phyloP scores from a whole-genome alignment of 2,888 invertebrate species.

The Agrilus cyanescens region DNA sequence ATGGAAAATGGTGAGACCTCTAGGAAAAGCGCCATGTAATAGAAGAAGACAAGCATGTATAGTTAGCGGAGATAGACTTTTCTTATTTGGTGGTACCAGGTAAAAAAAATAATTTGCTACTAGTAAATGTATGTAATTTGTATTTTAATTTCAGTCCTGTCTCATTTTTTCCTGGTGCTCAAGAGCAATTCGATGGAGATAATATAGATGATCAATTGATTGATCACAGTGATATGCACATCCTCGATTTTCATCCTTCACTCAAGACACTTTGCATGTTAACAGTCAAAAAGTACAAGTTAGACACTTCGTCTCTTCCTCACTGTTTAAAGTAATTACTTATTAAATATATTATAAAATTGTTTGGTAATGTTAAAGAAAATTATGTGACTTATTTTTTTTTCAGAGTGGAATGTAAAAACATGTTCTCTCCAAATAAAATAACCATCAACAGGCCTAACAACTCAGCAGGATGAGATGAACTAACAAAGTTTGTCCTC shows the following conservation, averaged over 20 bases:
- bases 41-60: constrained; percentile 72
- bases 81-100: constrained; percentile 87
- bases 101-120: constrained; percentile 26
- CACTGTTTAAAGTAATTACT: constrained; percentile 47
- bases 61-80: constrained; percentile 58
- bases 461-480: constrained; percentile 30
- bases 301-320: constrained; percentile 54
- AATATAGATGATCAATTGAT: constrained; percentile 43
- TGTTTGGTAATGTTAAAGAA: neutral
- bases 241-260: constrained; percentile 67
- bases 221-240: constrained; percentile 74
- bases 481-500: neutral
- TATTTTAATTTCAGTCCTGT: neutral
- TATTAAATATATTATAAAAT: constrained; percentile 1
- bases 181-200: constrained; percentile 21
- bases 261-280: constrained; percentile 62
- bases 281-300: constrained; percentile 49
- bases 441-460: constrained; percentile 42
- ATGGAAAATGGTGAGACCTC: constrained; percentile 50
- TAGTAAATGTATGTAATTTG: neutral
- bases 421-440: constrained; percentile 59
- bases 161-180: constrained; percentile 8
- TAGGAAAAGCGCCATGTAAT: constrained; percentile 49
- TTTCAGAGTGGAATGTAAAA: constrained; percentile 52
- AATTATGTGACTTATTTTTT: constrained; percentile 9